Base-by-base conservation (phyloP, 1,140 invertebrate genomes). In the Drosophila sp. region DNA sequence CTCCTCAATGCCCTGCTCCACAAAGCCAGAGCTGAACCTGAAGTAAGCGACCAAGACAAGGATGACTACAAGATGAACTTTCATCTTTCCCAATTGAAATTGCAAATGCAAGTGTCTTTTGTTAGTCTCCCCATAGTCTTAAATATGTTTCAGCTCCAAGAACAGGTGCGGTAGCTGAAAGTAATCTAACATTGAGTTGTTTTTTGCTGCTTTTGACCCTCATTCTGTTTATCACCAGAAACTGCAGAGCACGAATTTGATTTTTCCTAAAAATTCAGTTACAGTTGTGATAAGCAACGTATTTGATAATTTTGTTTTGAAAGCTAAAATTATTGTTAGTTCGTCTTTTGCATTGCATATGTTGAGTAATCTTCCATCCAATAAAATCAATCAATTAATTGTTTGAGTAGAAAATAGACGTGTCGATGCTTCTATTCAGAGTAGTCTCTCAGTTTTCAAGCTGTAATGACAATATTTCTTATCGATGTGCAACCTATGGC, bases 101-200 rank as follows among this genome's bases (percentile, higher is more conserved):
- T 38, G 54, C 29, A 76, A 76, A 1, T 73, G 60, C 25, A 58
- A 71, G 66, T 87, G 69, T 65, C 44, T 79, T 30, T 40, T 2
- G 4, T 6, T 32, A 6, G 3, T 44, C 32, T 44, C 23, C 33
- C 61, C 25, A 35, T 40, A 25, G 27, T 41, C 29, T 86, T 86
- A 86, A 79, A 79, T 86, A 86, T 57, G 61, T 60, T 47, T 33
- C 10, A 40, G 25, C 8, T 57, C n/a, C n/a, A 33, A 8, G 23
- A 17, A 70, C 82, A 87, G 75, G 79, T 87, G 75, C 67, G 72
- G 6, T 38, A 17, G 7, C 5, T 40, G 4, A 27, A 33, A 10
- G 23, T 77, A 70, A 77, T 77, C 73, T 50, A 50, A 50, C 27
- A 3, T 23, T 47, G 2, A 27, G 25, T 50, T 50, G 3, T 25